Evolutionary conservation across 2,797 vertebrate genomes (phyloP), one percentile per base, ranked within the genome.

Genomic region (Muscicapa striata): DNA sequence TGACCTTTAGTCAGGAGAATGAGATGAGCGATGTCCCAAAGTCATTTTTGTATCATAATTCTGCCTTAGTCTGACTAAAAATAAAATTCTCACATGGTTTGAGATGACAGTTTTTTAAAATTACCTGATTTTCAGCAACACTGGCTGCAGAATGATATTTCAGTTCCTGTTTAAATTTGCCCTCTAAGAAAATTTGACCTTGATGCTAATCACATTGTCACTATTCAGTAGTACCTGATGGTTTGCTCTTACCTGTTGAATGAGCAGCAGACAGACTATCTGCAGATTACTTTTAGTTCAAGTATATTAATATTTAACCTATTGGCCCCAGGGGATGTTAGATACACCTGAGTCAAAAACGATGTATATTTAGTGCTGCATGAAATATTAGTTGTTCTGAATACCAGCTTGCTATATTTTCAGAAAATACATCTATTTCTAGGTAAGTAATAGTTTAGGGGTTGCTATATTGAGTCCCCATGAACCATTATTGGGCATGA

Each of bases 41-140:
- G 85, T 78, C 15, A 88, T 55, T 89, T 86, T 46, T 49, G 17
- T 68, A 63, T 78, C 51, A 54, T 86, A 91, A 75, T 86, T 91
- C 62, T 86, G 75, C 38, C 73, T 81, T 29, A 72, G 30, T 75
- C 24, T 79, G 36, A 68, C 77, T 96, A 90, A 92, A 90, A 93
- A 93, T 95, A 94, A 93, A 94, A 81, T 75, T 86, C 46, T 86
- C 54, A 72, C 80, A 59, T 58, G 30, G 52, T 64, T 69, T 94
- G 46, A 86, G 62, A 61, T 62, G 34, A 72, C 62, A 66, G 8
- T 40, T 77, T 81, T 87, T 91, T 48, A 1, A 80, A 89, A 19
- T 19, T 52, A 52, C 18, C 29, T 30, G 51, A 30, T 52, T 30
- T 52, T 52, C 18, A 52, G 51, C 29, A 52, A 19, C 51, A 52